Conservation (phyloP, 2,113 vertebrate genomes). For the Heloderma charlesbogerti region DNA sequence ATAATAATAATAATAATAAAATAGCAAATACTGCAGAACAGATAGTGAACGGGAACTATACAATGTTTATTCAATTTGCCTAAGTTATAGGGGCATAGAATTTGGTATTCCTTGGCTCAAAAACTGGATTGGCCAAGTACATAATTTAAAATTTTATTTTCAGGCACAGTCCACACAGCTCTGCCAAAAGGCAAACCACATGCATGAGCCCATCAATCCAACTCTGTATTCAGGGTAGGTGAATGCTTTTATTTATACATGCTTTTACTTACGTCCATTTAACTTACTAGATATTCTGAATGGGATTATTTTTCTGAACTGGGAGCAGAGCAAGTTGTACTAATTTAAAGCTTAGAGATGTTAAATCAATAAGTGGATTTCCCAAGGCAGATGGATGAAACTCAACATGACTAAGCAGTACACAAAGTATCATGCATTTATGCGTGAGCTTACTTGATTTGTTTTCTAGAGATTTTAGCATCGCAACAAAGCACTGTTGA, state of each 20-base stretch:
- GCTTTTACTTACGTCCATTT: not conserved
- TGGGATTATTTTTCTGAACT: not conserved
- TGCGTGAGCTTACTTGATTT: constrained; percentile 17
- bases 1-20: not conserved
- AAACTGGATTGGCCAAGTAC: not conserved
- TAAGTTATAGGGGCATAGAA: not conserved
- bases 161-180: not conserved
- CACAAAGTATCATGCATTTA: constrained; percentile 2
- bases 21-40: not conserved
- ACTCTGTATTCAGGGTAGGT: not conserved
- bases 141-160: not conserved
- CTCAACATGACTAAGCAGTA: not conserved
- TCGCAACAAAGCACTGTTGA: not conserved
- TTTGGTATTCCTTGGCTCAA: not conserved
- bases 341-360: constrained; percentile 15
- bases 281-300: not conserved
- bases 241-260: no score
- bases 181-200: constrained; percentile 14
- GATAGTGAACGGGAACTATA: not conserved
- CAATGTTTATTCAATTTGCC: not conserved
- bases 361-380: constrained; percentile 13
- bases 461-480: constrained; percentile 36
- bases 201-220: not conserved
- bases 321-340: not conserved
- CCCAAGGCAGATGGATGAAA: not conserved